A percentile compares a stretch with the other conserved stretches of the same genome.
These are phyloP conservation scores for Epistrophe eligans DNA, from an alignment of 2,888 invertebrate genomes.

Conservation along the genomic window DNA sequence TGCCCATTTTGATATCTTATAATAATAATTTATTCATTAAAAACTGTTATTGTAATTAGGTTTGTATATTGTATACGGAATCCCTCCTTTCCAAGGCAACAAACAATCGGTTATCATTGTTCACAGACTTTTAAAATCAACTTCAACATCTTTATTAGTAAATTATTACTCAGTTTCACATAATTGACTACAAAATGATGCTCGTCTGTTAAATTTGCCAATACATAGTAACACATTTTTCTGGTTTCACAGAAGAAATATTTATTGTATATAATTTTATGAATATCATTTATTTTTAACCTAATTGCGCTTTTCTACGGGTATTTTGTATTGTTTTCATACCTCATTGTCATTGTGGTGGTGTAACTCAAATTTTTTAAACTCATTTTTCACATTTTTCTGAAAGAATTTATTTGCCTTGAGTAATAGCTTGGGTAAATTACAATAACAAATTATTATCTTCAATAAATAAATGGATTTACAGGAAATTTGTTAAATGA, in stretches of 20 bases:
- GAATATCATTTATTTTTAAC: neutral
- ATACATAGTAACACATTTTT: no score
- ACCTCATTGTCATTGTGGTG: neutral
- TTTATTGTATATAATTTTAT: no score
- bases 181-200: no score
- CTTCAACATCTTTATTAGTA: neutral
- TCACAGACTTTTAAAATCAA: neutral
- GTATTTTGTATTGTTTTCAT: neutral
- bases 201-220: no score
- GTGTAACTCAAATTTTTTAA: neutral
- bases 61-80: neutral
- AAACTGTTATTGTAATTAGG: neutral
- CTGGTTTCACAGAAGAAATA: no score
- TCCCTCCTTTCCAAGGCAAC: neutral
- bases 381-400: no score
- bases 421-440: neutral
- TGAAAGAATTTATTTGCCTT: neutral
- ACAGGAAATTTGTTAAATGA: neutral
- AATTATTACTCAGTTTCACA: no score
- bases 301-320: neutral
- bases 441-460: neutral
- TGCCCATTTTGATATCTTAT: neutral
- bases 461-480: neutral
- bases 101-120: neutral
- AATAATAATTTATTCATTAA: neutral